These are phyloP conservation scores for human DNA, from an alignment of 2,113 vertebrate genomes.

Conservation along the genomic window GRCh38 chr4:22662001-22662500, in stretches of 20 bases:
- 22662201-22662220: slow-evolving; percentile 19
- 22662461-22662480: not conserved
- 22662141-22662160: not conserved
- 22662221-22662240: not conserved
- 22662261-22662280: not conserved
- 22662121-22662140: not conserved
- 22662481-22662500: not conserved
- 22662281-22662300: slow-evolving; percentile 30
- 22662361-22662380: not conserved
- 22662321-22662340: slow-evolving; percentile 9
- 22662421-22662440: not conserved
- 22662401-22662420: not conserved
- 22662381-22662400: not conserved
- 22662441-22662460: not conserved
- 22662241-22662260: not conserved
- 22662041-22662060: slow-evolving; percentile 32
- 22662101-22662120: slow-evolving; percentile 65
- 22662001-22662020: not conserved
- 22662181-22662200: not conserved
- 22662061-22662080: slow-evolving; percentile 45
- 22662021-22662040: slow-evolving; percentile 58
- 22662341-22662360: not conserved
- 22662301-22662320: not conserved
- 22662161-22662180: slow-evolving; percentile 56
- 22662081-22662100: slow-evolving; percentile 28